Evolutionary conservation across 2,113 vertebrate genomes (phyloP).

Genomic region (Atrichornis clamosus): DNA sequence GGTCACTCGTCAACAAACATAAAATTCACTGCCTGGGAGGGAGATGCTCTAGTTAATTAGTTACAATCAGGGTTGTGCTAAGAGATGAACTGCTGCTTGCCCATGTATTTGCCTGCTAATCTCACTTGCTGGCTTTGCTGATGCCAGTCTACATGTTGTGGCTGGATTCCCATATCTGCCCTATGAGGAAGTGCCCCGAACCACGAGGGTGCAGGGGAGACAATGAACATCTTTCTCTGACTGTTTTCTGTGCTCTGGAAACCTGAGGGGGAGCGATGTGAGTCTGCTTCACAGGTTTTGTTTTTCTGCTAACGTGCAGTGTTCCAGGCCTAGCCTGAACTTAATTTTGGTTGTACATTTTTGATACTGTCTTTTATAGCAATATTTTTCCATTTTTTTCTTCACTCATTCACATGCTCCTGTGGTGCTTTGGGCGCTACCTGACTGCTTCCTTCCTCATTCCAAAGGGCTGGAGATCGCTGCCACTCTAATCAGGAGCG

Average conservation of each 20-base stretch:
- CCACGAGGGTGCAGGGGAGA: rapidly evolving
- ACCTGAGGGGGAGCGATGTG: no score
- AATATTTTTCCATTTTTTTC: rapidly evolving
- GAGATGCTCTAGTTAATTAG: conserved; percentile 39
- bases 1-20: conserved; percentile 17
- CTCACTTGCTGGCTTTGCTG: background rate
- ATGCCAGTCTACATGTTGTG: background rate
- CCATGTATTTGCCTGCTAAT: background rate
- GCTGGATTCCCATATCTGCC: background rate
- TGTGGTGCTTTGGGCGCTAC: rapidly evolving
- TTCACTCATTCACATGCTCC: rapidly evolving
- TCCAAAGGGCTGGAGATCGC: background rate
- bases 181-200: rapidly evolving
- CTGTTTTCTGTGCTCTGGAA: background rate
- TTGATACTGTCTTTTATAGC: background rate
- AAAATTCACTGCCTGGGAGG: background rate
- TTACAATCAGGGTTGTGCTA: background rate
- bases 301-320: background rate
- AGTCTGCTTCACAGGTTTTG: background rate
- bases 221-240: rapidly evolving
- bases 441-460: background rate
- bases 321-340: background rate
- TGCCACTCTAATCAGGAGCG: background rate
- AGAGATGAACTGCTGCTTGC: background rate
- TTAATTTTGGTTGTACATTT: background rate